phyloP scores from a whole-genome alignment of 2,113 vertebrate genomes.

The Tachysurus vachellii region DNA sequence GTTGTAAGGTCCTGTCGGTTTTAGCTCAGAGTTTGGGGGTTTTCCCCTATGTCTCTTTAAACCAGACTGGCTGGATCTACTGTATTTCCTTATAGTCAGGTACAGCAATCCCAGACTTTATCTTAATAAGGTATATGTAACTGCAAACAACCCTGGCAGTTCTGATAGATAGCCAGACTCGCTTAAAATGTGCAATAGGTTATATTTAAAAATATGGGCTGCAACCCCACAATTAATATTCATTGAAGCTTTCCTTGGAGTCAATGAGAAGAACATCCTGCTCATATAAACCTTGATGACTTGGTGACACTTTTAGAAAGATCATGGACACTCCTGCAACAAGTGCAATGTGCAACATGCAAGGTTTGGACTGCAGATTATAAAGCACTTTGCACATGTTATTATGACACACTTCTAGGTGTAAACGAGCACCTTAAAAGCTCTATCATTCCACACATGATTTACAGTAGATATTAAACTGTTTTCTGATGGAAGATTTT shows the following conservation, averaged over 20 bases:
- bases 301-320: not conserved
- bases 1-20: not conserved
- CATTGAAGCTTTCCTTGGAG: not conserved
- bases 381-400: not conserved
- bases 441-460: not conserved
- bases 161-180: not conserved
- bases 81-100: not conserved
- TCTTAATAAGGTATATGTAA: not conserved
- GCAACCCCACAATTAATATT: not conserved
- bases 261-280: not conserved
- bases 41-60: constrained; percentile 16
- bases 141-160: not conserved
- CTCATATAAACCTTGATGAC: not conserved
- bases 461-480: not conserved
- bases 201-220: not conserved
- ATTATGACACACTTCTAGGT: not conserved
- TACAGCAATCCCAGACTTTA: not conserved
- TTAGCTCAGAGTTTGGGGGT: not conserved
- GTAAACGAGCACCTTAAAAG: not conserved
- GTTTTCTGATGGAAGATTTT: not conserved
- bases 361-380: not conserved
- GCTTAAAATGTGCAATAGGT: not conserved
- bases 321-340: not conserved
- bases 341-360: not conserved
- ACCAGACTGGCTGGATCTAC: constrained; percentile 31